Evolutionary conservation across 2,797 vertebrate species (phyloP), one percentile per base, ranked within the genome.

Genomic region (Hyperoplus lanceolatus): DNA sequence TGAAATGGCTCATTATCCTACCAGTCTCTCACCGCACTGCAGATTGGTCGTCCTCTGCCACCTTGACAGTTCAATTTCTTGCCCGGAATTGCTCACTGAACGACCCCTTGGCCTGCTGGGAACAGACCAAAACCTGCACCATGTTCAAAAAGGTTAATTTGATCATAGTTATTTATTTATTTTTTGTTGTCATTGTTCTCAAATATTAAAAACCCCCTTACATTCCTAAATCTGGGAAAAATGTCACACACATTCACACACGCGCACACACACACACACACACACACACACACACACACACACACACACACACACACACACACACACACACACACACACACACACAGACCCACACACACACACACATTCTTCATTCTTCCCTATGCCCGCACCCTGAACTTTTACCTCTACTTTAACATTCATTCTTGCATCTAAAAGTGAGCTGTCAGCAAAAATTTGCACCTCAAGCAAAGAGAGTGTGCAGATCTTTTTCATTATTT

Each of bases 61-160:
- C 18, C 57, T 55, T 56, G 18, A 76, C 10, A 49, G 10, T 62
- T 64, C 12, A 59, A 16, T 15, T 54, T 69, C 63, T 53, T 39
- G 59, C 29, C 8, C 13, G 2, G n/a, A 74, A 38, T 15, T 45
- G 45, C 61, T 70, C 55, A 45, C 41, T 38, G 46, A 21, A 45
- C 21, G 29, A 29, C 29, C 38, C 45, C 29, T 48, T 65, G 29
- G 29, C 42, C 42, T 29, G 38, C 7, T 45, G 50, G 18, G 57
- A 61, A 50, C 14, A 46, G 5, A 0, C 46, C 58, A 13, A 61
- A 50, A 79, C 42, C 57, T 15, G 39, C n/a, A 7, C 0, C 15
- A 36, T 36, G 6, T 15, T 46, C 18, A 21, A 21, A 10, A 43
- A 13, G 29, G 5, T 54, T 73, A 6, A 55, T 61, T 41, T 55